Evolutionary conservation across 2,888 invertebrate genomes (phyloP).

Genomic region (Sphinx pinastri): DNA sequence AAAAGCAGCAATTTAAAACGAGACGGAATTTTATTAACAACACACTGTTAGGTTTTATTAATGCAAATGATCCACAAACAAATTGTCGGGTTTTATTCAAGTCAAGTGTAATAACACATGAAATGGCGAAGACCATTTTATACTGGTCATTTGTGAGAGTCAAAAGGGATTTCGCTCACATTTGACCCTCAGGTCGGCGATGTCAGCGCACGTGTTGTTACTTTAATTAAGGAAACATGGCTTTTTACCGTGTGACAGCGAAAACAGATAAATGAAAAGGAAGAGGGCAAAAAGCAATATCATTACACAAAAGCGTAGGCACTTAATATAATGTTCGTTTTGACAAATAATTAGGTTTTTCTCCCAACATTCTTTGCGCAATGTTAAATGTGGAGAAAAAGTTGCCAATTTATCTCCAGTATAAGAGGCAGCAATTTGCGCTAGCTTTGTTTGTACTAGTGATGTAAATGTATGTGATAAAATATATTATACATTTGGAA

Average conservation of each 20-base stretch:
- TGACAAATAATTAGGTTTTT: conserved; percentile 22
- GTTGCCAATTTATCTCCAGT: background rate
- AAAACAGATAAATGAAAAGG: conserved; percentile 32
- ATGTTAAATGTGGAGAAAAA: background rate
- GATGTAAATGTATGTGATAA: background rate
- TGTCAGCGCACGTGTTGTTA: conserved; percentile 52
- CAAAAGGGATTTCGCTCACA: conserved; percentile 45
- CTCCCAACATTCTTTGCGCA: background rate
- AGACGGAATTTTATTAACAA: conserved; percentile 18
- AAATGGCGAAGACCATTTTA: conserved; percentile 36
- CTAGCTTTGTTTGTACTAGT: background rate
- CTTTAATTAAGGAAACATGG: conserved; percentile 58
- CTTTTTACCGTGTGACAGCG: conserved; percentile 48
- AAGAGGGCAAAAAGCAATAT: conserved; percentile 28
- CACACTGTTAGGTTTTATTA: conserved; percentile 25
- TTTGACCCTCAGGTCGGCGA: conserved; percentile 48
- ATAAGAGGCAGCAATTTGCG: background rate
- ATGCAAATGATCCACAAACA: conserved; percentile 29
- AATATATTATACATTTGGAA: background rate
- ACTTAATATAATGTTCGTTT: conserved; percentile 27
- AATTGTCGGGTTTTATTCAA: conserved; percentile 30
- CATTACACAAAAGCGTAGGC: conserved; percentile 24
- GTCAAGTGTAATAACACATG: conserved; percentile 29
- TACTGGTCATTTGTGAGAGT: conserved; percentile 35
- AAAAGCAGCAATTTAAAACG: conserved; percentile 12